phyloP scores from a whole-genome alignment of 1,140 invertebrate species.

The Nixonia krombeini region DNA sequence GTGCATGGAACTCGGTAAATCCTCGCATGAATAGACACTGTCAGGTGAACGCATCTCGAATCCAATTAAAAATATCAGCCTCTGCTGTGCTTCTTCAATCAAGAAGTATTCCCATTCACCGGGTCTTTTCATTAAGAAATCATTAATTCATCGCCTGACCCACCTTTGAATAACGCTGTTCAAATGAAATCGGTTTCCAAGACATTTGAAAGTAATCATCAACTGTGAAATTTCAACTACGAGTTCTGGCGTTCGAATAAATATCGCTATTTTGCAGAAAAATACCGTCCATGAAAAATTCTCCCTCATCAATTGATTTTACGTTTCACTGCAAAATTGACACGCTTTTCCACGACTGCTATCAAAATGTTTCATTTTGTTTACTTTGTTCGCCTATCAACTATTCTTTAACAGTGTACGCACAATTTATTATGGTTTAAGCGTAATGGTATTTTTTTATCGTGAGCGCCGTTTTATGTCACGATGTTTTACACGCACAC shows the following conservation, averaged over 20 bases:
- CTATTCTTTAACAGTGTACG: too few relatives aligned
- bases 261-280: slow-evolving; percentile 15
- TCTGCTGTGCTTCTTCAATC: neutral
- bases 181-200: slow-evolving; percentile 25
- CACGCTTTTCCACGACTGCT: too few relatives aligned
- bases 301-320: too few relatives aligned
- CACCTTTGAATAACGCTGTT: slow-evolving; percentile 22
- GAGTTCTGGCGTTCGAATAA: slow-evolving; percentile 25
- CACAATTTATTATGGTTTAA: too few relatives aligned
- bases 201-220: slow-evolving; percentile 21
- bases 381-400: too few relatives aligned
- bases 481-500: too few relatives aligned
- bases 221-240: slow-evolving; percentile 7
- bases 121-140: slow-evolving; percentile 3
- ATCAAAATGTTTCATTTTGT: too few relatives aligned
- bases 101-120: neutral
- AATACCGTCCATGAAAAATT: too few relatives aligned
- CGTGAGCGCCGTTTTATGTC: too few relatives aligned
- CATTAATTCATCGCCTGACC: neutral
- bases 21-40: slow-evolving; percentile 5
- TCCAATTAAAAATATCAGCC: neutral
- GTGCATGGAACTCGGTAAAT: slow-evolving; percentile 3
- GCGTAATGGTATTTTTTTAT: too few relatives aligned
- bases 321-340: too few relatives aligned
- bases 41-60: neutral